These are phyloP conservation scores for Garra rufa DNA, from an alignment of 2,113 vertebrate species.

Conservation along the genomic window DNA sequence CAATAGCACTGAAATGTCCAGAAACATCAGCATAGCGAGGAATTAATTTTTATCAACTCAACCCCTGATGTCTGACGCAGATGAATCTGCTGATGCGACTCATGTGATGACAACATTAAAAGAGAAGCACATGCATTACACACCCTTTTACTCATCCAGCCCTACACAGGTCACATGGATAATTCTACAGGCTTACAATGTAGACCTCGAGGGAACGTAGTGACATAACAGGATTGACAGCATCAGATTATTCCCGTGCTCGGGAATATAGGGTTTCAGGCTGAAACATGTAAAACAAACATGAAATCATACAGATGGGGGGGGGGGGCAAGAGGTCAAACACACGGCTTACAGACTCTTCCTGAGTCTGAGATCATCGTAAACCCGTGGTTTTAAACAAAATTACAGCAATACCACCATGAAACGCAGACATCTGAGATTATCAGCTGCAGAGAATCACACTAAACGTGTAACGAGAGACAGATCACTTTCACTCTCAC, in stretches of 20 bases:
- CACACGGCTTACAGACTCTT: background rate
- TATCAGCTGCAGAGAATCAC: background rate
- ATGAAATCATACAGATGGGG: constrained; percentile 2
- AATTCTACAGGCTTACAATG: constrained; percentile 55
- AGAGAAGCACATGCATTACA: background rate
- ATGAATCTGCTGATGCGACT: constrained; percentile 4
- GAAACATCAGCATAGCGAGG: background rate
- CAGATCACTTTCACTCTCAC: constrained; percentile 38
- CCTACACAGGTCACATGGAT: constrained; percentile 57
- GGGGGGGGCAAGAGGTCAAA: background rate
- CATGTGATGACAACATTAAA: background rate
- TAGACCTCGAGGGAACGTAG: constrained; percentile 9
- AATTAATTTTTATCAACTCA: background rate
- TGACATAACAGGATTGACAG: constrained; percentile 67
- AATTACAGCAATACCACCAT: background rate
- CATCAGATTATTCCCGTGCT: constrained; percentile 52
- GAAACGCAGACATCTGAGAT: no score
- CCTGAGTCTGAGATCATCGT: background rate
- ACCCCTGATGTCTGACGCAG: background rate
- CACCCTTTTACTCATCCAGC: background rate
- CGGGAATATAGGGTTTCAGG: background rate
- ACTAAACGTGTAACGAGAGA: background rate
- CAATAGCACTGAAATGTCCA: background rate
- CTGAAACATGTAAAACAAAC: constrained; percentile 17
- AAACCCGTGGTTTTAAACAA: no score